Percentiles rank a stretch among this genome's conserved stretches.
These are phyloP conservation scores for Dromiciops gliroides DNA, from an alignment of 2,113 vertebrate species.

Conservation along the genomic window DNA sequence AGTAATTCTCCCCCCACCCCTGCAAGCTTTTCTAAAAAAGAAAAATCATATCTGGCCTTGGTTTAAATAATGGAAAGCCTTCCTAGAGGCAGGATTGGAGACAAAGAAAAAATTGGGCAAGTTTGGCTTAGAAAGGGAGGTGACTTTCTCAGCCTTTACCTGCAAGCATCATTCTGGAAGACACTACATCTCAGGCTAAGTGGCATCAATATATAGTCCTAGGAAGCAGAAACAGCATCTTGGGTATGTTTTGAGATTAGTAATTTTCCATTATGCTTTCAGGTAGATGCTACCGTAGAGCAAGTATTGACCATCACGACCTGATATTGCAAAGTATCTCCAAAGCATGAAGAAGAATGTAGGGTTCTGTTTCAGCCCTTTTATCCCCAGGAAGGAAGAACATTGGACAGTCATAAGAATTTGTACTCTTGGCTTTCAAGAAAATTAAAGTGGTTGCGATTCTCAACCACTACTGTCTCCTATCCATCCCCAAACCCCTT, in stretches of 20 bases:
- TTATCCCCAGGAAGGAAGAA: not conserved
- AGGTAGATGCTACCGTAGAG: not conserved
- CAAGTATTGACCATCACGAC: not conserved
- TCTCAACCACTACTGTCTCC: not conserved
- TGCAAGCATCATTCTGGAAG: not conserved
- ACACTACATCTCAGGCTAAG: not conserved
- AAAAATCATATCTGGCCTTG: not conserved
- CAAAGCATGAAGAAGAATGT: not conserved
- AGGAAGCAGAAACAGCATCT: not conserved
- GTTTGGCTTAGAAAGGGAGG: not conserved
- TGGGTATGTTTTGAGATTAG: not conserved
- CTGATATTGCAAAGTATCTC: not conserved
- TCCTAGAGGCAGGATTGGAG: no score
- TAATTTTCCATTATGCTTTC: not conserved
- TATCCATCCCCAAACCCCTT: not conserved
- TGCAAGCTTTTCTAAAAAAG: not conserved
- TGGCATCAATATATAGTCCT: not conserved
- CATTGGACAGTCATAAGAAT: not conserved
- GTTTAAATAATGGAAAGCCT: not conserved
- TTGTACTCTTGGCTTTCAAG: not conserved
- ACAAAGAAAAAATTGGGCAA: not conserved
- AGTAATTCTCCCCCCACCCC: not conserved
- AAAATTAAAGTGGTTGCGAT: fast-evolving
- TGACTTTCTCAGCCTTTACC: not conserved
- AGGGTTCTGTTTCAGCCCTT: not conserved